Evolutionary conservation across 2,113 vertebrate genomes (phyloP), one percentile per base, ranked within the genome.

Genomic region (Spilogale gracilis): DNA sequence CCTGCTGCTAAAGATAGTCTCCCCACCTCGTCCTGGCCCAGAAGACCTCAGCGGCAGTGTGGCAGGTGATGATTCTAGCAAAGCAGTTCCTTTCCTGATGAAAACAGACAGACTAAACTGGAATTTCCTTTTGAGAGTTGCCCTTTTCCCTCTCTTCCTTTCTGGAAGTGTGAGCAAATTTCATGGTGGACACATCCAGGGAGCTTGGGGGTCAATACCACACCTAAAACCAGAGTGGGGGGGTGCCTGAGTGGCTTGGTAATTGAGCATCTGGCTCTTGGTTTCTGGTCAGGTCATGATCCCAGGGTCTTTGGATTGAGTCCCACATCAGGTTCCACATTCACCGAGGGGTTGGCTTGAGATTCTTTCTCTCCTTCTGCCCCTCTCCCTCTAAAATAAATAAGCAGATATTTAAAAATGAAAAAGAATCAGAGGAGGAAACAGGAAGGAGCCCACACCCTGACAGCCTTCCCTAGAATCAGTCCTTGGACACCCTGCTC

Each of bases 171-270:
- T 63, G 30, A 84, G 48, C 9, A 38, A 6, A 12, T n/a, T 71
- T 50, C 10, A 13, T 32, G 52, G 27, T 48, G 32, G 16, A 4
- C 21, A 2, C 7, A 1, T 38, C 54, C 1, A 1, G 23, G 52
- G 63, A 85, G 27, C 2, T 0, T 2, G 48, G 13, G 91, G 21
- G 17, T 17, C 3, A n/a, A 16, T 50, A 30, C 30, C 81, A 2
- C 52, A 6, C 32, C 8, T 14, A 50, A 71, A 16, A 7, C 30
- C 23, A 23, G 67, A n/a, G 67, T 16, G 16, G 32, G 65, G 23
- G 8, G 67, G 16, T 0, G 7, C 16, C 32, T 9, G 32, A 32
- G 67, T 69, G 67, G 67, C 7, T n/a, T 7, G 32, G 32, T 9
- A 7, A 5, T 69, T 69, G 32, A n/a, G 6, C 65, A 67, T 67